Evolutionary conservation across 2,113 vertebrate species (phyloP).

Genomic region (Lichenostomus cassidix): DNA sequence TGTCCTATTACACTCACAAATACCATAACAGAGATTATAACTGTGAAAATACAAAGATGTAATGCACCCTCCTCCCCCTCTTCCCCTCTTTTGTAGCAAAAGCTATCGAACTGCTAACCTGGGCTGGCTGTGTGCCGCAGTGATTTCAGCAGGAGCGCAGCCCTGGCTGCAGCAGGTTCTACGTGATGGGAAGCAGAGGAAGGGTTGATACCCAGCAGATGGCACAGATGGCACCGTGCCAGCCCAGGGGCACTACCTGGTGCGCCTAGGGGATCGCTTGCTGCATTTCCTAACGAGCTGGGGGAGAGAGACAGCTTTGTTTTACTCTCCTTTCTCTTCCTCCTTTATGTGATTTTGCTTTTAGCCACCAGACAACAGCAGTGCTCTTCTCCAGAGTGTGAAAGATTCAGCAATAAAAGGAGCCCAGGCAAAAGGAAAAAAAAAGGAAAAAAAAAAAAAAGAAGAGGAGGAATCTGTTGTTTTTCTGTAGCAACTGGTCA

Average conservation of each 20-base stretch:
- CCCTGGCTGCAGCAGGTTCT: neutral
- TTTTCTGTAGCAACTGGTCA: conserved; percentile 5
- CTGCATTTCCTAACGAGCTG: neutral
- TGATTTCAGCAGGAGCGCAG: neutral
- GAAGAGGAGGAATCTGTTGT: neutral
- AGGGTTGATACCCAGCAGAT: conserved; percentile 45
- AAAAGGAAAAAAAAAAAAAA: no score
- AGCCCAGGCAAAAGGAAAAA: neutral
- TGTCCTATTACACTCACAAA: neutral
- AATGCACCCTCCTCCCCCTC: neutral
- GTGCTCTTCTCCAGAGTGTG: neutral
- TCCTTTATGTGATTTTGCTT: neutral
- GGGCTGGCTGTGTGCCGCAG: neutral
- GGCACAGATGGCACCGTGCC: neutral
- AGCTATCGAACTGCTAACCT: neutral
- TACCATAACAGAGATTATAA: neutral
- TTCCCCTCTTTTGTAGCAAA: neutral
- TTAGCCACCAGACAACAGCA: conserved; percentile 21
- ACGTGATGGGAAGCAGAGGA: neutral
- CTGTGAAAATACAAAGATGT: neutral
- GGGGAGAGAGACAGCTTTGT: neutral
- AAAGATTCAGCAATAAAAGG: neutral
- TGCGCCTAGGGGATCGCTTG: accelerated
- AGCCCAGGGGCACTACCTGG: conserved; percentile 7
- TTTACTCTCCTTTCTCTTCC: neutral